These are phyloP conservation scores for Caradrina kadenii DNA, from an alignment of 2,888 invertebrate genomes.

Conservation along the genomic window DNA sequence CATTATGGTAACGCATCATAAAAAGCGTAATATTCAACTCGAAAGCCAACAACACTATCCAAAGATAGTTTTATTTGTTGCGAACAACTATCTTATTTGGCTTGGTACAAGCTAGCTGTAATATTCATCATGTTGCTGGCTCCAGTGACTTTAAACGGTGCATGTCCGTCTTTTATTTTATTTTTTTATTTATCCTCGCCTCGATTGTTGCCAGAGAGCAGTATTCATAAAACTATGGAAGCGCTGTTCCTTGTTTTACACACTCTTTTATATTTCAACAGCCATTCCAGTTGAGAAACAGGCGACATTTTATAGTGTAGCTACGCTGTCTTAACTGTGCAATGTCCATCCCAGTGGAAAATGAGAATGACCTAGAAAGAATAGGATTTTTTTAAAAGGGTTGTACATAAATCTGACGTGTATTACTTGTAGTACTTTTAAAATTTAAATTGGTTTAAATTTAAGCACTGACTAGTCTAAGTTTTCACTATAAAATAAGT, in stretches of 20 bases:
- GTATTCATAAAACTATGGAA: constrained; percentile 85
- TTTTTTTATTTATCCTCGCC: constrained; percentile 82
- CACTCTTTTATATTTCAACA: constrained; percentile 84
- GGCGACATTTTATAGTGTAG: constrained; percentile 71
- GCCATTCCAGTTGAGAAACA: constrained; percentile 75
- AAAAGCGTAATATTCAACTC: constrained; percentile 68
- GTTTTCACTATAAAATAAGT: too few relatives aligned
- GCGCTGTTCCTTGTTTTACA: constrained; percentile 82
- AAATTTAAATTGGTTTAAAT: too few relatives aligned
- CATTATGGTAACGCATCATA: constrained; percentile 70
- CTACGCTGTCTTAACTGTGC: constrained; percentile 66
- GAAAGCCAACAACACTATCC: constrained; percentile 71
- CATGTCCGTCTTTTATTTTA: constrained; percentile 78
- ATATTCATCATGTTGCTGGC: constrained; percentile 87
- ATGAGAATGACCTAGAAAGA: constrained; percentile 64
- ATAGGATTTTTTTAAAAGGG: constrained; percentile 14
- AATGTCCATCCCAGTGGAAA: constrained; percentile 58
- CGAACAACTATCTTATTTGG: constrained; percentile 77
- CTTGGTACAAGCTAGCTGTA: constrained; percentile 79
- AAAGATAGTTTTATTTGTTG: constrained; percentile 73
- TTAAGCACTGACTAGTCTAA: too few relatives aligned
- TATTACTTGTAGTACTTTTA: too few relatives aligned
- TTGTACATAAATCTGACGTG: background rate
- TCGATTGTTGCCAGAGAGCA: constrained; percentile 84
- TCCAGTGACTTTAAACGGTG: constrained; percentile 85